phyloP scores from a whole-genome alignment of 2,888 invertebrate genomes.

The Heliconius erato region DNA sequence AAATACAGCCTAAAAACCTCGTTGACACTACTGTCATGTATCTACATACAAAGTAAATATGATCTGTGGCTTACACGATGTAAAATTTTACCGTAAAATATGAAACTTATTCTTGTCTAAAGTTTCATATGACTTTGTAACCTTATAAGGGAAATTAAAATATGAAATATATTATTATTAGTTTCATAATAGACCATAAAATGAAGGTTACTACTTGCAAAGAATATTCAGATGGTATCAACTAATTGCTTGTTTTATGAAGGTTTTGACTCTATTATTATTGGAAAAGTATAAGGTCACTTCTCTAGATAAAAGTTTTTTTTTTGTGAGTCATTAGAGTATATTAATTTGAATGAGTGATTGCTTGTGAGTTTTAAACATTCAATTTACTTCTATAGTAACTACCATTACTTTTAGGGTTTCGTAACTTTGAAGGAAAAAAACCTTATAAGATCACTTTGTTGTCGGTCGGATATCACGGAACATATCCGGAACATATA shows the following conservation, averaged over 20 bases:
- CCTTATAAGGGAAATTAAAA: conserved; percentile 42
- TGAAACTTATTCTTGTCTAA: background rate
- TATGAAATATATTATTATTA: conserved; percentile 43
- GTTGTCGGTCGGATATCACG: no score
- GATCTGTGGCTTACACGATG: background rate
- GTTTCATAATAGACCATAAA: conserved; percentile 49
- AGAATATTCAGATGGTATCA: conserved; percentile 47
- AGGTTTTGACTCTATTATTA: conserved; percentile 45
- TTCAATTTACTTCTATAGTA: no score
- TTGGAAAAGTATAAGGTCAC: conserved; percentile 39
- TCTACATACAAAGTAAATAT: background rate
- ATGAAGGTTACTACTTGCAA: conserved; percentile 47
- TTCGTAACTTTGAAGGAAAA: no score
- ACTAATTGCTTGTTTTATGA: conserved; percentile 45
- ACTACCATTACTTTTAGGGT: no score
- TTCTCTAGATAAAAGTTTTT: conserved; percentile 8
- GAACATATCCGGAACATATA: no score
- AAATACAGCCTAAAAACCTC: no score
- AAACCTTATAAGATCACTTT: no score
- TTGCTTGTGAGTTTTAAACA: no score
- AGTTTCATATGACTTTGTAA: background rate
- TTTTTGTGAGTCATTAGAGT: background rate
- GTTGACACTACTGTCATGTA: no score
- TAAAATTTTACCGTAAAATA: background rate
- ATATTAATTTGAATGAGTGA: background rate